Evolutionary conservation across 2,888 invertebrate genomes (phyloP), one percentile per base, ranked within the genome.

Genomic region (Tipula helvola): DNA sequence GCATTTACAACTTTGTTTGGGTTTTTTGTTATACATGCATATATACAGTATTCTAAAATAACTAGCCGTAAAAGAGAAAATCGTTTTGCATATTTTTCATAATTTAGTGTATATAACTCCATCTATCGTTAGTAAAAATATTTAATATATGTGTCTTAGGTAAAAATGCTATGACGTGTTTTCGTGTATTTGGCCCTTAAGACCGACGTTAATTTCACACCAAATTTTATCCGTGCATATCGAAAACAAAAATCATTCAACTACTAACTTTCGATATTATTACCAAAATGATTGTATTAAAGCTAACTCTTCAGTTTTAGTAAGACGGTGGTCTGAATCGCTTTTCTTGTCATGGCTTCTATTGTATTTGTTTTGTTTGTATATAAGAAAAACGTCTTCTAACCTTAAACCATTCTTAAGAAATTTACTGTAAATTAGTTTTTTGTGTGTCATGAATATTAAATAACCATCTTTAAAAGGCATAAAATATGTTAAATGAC

Each of bases 401-500:
- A 57, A 57, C 57, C 71, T 71, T 28, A 28, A 71, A 71, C 28
- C 71, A 28, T 28, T 0, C 28, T 71, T 28, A 71, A 71, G 71
- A 71, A 71, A 71, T 28, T 71, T 71, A 71, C 71, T 8, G 71
- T 71, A 71, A 1, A 28, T 71, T 71, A 28, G n/a, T 84, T 84
- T 13, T 84, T 39, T 84, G n/a, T 84, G 84, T 84, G 84, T 41
- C 84, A 84, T 39, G 41, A 84, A 84, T 39, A 84, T 41, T 39
- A 84, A 84, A 36, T 39, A 39, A 84, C 41, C 36, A 84, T 16
- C 41, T 41, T 84, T 39, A 84, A 84, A 84, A 39, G 84, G 84
- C 84, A 41, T 39, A 84, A 84, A 84, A 84, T 71, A 71, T 71
- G 71, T 71, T 71, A 71, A 71, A 71, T 71, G 71, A 71, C 71